Percentiles rank a stretch among this genome's conserved stretches.
phyloP scores from a whole-genome alignment of 2,888 invertebrate genomes.

The Therioaphis trifolii region DNA sequence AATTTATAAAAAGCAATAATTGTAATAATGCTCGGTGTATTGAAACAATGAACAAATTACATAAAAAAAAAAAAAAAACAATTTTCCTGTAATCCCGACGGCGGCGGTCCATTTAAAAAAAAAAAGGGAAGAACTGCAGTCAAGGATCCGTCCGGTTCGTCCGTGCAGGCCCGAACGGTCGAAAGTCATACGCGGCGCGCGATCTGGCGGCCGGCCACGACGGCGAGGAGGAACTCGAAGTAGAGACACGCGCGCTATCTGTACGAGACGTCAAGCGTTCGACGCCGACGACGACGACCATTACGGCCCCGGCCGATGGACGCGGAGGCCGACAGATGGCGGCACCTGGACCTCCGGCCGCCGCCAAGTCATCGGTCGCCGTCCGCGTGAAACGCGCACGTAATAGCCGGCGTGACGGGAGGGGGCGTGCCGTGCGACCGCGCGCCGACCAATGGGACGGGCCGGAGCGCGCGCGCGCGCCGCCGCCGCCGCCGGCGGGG shows the following conservation, averaged over 20 bases:
- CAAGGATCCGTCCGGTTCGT: too few relatives aligned
- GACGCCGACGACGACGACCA: background rate
- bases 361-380: background rate
- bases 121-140: background rate
- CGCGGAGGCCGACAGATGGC: background rate
- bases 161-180: too few relatives aligned
- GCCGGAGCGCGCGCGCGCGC: background rate
- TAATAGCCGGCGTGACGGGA: background rate
- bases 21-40: too few relatives aligned
- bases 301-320: background rate
- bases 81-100: too few relatives aligned
- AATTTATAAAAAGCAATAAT: too few relatives aligned
- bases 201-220: background rate
- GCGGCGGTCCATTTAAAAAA: background rate
- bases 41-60: too few relatives aligned
- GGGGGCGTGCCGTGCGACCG: background rate
- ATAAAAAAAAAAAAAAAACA: too few relatives aligned
- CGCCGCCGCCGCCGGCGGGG: background rate
- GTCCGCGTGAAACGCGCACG: background rate
- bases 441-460: constrained; percentile 26
- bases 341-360: background rate
- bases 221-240: background rate
- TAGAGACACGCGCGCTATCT: background rate
- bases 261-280: too few relatives aligned
- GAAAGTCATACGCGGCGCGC: background rate